These are phyloP conservation scores for Enteromius unitaeniatus DNA, from an alignment of 2,797 vertebrate genomes.

Conservation along the genomic window DNA sequence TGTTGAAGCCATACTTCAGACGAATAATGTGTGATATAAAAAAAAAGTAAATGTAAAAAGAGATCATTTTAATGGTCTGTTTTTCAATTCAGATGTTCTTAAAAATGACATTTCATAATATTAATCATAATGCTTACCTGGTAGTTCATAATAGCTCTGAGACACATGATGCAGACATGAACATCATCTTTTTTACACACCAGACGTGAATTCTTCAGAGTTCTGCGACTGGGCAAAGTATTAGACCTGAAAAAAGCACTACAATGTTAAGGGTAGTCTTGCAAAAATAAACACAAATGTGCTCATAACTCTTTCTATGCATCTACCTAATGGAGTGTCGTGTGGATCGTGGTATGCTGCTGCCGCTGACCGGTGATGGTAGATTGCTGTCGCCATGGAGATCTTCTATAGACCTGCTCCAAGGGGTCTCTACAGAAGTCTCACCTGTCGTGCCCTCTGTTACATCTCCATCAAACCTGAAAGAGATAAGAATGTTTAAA, in stretches of 20 bases:
- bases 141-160: slow-evolving; percentile 98
- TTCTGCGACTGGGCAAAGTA: slow-evolving; percentile 91
- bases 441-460: slow-evolving; percentile 84
- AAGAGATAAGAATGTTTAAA: not conserved
- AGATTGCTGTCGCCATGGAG: slow-evolving; percentile 92
- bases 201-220: slow-evolving; percentile 91
- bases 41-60: not conserved
- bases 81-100: not conserved
- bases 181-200: slow-evolving; percentile 97
- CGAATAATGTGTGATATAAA: slow-evolving; percentile 15
- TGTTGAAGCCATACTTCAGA: slow-evolving; percentile 96
- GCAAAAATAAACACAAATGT: not conserved
- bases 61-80: not conserved
- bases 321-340: slow-evolving; percentile 84
- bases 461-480: slow-evolving; percentile 92
- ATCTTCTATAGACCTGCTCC: slow-evolving; percentile 96
- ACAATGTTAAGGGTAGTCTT: not conserved
- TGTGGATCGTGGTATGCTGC: slow-evolving; percentile 82
- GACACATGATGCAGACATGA: slow-evolving; percentile 97
- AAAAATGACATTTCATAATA: not conserved
- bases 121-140: slow-evolving; percentile 78
- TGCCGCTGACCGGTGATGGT: slow-evolving; percentile 87
- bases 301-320: not conserved
- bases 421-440: slow-evolving; percentile 89
- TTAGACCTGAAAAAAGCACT: slow-evolving; percentile 81